These are phyloP conservation scores for Blastomussa wellsi DNA, from an alignment of 92 coral and sea anemone genomes.

Conservation along the genomic window DNA sequence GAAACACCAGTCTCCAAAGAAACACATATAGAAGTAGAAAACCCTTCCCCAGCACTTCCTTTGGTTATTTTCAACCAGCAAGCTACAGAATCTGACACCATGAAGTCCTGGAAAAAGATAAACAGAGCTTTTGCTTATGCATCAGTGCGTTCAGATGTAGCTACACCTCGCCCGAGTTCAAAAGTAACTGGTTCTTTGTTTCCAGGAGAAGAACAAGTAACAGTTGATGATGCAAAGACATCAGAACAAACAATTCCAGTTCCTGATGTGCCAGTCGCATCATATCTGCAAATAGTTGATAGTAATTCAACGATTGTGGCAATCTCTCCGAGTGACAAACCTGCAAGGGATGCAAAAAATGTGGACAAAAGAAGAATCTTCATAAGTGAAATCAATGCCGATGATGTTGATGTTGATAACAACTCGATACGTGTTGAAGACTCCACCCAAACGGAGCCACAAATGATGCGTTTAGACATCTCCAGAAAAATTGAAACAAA, in stretches of 20 bases:
- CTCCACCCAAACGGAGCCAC: not conserved
- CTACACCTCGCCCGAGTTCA: not conserved
- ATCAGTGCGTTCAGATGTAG: not conserved
- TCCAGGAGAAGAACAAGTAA: not conserved
- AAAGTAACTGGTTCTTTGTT: not conserved
- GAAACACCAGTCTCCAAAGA: not conserved
- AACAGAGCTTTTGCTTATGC: conserved; percentile 35
- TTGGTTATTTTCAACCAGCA: conserved; percentile 27
- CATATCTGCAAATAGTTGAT: not conserved
- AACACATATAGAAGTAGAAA: not conserved
- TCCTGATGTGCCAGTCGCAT: not conserved
- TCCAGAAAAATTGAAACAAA: no score
- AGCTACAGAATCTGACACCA: conserved; percentile 9
- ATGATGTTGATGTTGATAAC: not conserved
- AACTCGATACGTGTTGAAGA: not conserved
- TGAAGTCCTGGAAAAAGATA: conserved; percentile 3
- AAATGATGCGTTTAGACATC: not conserved
- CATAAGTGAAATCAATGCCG: not conserved
- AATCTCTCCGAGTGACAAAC: not conserved
- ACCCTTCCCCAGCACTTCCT: not conserved
- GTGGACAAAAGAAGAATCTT: not conserved
- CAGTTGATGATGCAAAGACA: not conserved
- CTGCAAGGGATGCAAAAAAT: not conserved
- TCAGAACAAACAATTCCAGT: not conserved
- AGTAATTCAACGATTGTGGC: not conserved